phyloP scores from a whole-genome alignment of 2,888 invertebrate species.

The Podotricha telesiphe region DNA sequence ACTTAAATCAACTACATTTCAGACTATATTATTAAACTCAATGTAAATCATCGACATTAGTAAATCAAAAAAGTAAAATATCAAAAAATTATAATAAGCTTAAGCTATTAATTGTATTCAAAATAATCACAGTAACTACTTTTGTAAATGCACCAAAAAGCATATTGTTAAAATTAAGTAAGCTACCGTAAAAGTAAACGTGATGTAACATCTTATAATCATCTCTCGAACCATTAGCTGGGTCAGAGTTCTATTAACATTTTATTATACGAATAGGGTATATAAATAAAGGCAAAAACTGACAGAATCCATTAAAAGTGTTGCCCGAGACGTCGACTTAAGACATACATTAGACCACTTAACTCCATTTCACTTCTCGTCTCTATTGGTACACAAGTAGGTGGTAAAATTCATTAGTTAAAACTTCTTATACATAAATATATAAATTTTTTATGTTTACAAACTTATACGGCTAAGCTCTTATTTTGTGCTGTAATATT shows the following conservation, averaged over 20 bases:
- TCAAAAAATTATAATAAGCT: too few species aligned
- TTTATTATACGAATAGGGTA: constrained; percentile 37
- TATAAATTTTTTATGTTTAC: constrained; percentile 21
- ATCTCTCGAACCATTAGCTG: constrained; percentile 17
- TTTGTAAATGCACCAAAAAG: not conserved
- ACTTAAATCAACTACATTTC: too few species aligned
- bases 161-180: not conserved
- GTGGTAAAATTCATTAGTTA: constrained; percentile 23
- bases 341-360: constrained; percentile 54
- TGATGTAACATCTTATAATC: constrained; percentile 14
- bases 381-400: constrained; percentile 25
- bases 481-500: constrained; percentile 17
- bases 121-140: not conserved
- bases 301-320: constrained; percentile 82
- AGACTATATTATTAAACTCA: too few species aligned
- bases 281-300: constrained; percentile 82
- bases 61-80: too few species aligned
- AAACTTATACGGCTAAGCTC: not conserved
- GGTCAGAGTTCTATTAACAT: constrained; percentile 25
- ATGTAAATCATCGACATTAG: too few species aligned
- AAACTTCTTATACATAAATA: constrained; percentile 24
- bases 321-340: constrained; percentile 64
- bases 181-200: constrained; percentile 2
- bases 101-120: too few species aligned
- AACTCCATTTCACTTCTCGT: constrained; percentile 37